Conservation (phyloP, 2,113 vertebrate genomes). For the Trichomycterus rosablanca region DNA sequence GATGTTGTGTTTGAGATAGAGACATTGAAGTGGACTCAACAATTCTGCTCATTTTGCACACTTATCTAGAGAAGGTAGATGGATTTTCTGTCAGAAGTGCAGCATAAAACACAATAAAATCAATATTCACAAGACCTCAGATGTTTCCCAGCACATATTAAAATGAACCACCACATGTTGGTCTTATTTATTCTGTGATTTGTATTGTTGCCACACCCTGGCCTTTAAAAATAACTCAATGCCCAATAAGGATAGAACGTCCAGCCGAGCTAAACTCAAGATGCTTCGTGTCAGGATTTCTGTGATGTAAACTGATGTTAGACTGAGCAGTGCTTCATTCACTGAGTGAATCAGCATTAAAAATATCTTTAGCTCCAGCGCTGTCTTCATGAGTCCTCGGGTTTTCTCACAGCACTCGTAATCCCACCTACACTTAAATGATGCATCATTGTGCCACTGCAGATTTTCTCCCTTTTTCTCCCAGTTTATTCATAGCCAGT, state of each 20-base stretch:
- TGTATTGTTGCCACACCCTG: neutral
- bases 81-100: slow-evolving; percentile 38
- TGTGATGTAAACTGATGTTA: neutral
- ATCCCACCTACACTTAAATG: neutral
- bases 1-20: no score
- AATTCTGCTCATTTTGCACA: neutral
- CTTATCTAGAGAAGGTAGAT: slow-evolving; percentile 9
- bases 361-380: neutral
- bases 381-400: neutral
- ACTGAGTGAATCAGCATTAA: neutral
- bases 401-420: neutral
- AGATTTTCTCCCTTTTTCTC: no score
- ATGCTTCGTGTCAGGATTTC: neutral
- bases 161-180: neutral
- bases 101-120: slow-evolving; percentile 1
- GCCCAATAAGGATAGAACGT: neutral
- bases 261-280: no score
- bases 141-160: slow-evolving; percentile 1
- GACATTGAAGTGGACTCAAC: neutral
- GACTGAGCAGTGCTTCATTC: neutral
- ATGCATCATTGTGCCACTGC: neutral
- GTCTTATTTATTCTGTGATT: neutral
- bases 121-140: slow-evolving; percentile 25
- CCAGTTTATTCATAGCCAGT: no score
- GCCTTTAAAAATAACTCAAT: no score